These are phyloP conservation scores for Idaea aversata DNA, from an alignment of 2,888 invertebrate species.

Conservation along the genomic window DNA sequence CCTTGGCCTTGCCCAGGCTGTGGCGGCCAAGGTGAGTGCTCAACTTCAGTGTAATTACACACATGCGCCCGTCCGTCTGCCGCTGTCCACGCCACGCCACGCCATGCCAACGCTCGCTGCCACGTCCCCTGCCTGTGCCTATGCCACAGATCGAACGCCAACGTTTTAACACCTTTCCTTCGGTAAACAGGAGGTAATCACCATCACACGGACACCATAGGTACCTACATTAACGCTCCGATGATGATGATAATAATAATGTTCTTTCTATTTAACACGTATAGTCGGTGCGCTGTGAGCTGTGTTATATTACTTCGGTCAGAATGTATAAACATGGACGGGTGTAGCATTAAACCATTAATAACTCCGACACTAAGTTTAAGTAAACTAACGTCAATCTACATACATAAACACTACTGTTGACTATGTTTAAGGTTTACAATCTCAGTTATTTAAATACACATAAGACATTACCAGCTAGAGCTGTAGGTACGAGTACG, in stretches of 20 bases:
- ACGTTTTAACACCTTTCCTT: slow-evolving; percentile 47
- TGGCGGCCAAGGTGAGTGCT: slow-evolving; percentile 74
- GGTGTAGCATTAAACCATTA: not conserved
- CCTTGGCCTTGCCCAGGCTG: slow-evolving; percentile 76
- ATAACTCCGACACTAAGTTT: not conserved
- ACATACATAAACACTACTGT: not conserved
- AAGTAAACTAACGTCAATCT: not conserved
- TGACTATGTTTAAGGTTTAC: not conserved
- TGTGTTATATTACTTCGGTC: not conserved
- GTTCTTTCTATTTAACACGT: slow-evolving; percentile 1
- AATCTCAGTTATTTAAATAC: not conserved
- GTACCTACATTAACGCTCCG: not conserved
- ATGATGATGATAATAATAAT: not conserved
- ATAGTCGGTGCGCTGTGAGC: not conserved
- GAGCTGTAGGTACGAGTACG: no score
- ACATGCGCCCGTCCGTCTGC: slow-evolving; percentile 74
- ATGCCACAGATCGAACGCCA: slow-evolving; percentile 29
- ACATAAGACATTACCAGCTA: not conserved
- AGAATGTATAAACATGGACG: not conserved
- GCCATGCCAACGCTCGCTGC: slow-evolving; percentile 2
- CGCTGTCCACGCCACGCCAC: slow-evolving; percentile 37
- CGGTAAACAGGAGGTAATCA: slow-evolving; percentile 17
- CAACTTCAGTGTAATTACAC: slow-evolving; percentile 67
- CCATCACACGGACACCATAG: slow-evolving; percentile 9
- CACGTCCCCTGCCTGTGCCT: not conserved